phyloP scores from a whole-genome alignment of 92 coral and sea anemone genomes.

The Desmophyllum pertusum region DNA sequence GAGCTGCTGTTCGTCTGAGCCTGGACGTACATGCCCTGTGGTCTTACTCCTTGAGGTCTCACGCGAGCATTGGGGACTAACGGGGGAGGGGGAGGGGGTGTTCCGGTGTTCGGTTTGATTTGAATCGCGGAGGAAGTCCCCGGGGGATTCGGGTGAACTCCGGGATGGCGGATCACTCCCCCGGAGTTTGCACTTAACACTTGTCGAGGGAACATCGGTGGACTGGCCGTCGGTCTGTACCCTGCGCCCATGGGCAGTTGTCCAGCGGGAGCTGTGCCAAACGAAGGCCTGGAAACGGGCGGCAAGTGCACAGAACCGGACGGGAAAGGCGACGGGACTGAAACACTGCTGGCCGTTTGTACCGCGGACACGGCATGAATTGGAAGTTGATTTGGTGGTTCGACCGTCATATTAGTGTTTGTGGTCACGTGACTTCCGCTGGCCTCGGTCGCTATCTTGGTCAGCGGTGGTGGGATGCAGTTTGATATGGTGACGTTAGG shows the following conservation, averaged over 20 bases:
- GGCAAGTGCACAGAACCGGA: constrained; percentile 35
- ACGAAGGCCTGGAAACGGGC: constrained; percentile 29
- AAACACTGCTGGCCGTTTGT: constrained; percentile 47
- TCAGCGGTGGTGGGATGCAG: constrained; percentile 66
- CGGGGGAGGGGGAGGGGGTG: constrained; percentile 49
- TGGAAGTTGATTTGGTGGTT: constrained; percentile 30
- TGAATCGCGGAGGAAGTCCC: constrained; percentile 24
- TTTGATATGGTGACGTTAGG: constrained; percentile 75
- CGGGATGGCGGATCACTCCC: constrained; percentile 52
- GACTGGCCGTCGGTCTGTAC: constrained; percentile 34
- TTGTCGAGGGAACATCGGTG: constrained; percentile 37
- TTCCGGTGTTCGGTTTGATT: constrained; percentile 46
- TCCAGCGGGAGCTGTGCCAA: constrained; percentile 25
- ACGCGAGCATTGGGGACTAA: constrained; percentile 48
- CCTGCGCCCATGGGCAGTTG: constrained; percentile 31
- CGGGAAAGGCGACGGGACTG: constrained; percentile 33
- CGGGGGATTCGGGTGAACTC: constrained; percentile 44
- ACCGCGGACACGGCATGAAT: constrained; percentile 36
- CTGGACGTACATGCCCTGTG: constrained; percentile 48
- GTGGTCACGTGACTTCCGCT: constrained; percentile 45
- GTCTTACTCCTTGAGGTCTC: constrained; percentile 26
- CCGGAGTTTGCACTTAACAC: constrained; percentile 32
- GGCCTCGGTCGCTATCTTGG: constrained; percentile 55
- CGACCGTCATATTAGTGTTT: constrained; percentile 31
- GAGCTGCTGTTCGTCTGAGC: constrained; percentile 50